phyloP scores from a whole-genome alignment of 2,797 vertebrate species.

The Crax fasciolata region DNA sequence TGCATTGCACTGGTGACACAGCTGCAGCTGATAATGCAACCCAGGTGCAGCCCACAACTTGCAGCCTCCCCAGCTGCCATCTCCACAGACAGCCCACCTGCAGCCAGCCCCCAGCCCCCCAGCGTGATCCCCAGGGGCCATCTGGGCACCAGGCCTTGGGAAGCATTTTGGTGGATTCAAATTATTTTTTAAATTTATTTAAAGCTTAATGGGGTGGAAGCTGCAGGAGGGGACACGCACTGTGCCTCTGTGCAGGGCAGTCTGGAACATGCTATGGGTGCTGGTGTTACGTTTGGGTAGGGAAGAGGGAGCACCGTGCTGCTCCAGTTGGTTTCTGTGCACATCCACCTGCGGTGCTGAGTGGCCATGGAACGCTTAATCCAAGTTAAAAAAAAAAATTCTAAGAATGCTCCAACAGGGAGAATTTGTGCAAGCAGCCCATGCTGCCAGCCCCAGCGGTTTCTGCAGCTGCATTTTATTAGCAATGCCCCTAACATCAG shows the following conservation, averaged over 20 bases:
- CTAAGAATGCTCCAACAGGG: neutral
- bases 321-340: neutral
- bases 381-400: neutral
- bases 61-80: neutral
- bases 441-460: neutral
- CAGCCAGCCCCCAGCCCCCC: too few species aligned
- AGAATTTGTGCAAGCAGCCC: neutral
- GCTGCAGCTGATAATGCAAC: neutral
- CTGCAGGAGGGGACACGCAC: rapidly evolving
- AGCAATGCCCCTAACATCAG: neutral
- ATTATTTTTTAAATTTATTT: neutral
- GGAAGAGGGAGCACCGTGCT: neutral
- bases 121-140: neutral
- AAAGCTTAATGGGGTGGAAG: neutral
- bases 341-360: neutral
- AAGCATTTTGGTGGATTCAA: rapidly evolving
- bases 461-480: neutral
- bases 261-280: neutral
- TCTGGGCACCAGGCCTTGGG: neutral
- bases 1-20: neutral
- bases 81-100: neutral
- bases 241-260: neutral
- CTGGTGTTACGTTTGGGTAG: neutral
- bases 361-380: neutral
- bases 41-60: neutral